These are phyloP conservation scores for Phoeniculus purpureus DNA, from an alignment of 2,797 vertebrate genomes.

Conservation along the genomic window DNA sequence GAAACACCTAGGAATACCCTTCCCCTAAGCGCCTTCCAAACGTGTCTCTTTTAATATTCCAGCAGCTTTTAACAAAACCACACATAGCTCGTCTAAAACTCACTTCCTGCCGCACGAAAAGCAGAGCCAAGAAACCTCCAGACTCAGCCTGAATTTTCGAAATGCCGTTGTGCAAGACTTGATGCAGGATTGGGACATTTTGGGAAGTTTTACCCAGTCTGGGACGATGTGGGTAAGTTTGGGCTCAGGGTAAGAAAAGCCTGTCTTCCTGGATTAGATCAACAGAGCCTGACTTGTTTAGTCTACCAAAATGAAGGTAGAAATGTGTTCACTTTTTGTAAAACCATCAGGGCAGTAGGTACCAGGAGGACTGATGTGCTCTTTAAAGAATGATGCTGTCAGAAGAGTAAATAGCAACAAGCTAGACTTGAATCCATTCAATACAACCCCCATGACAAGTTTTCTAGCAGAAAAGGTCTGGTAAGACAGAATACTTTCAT, in stretches of 20 bases:
- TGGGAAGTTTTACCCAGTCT: background rate
- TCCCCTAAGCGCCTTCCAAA: background rate
- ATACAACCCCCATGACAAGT: background rate
- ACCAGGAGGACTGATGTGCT: background rate
- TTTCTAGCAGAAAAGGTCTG: constrained; percentile 27
- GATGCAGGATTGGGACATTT: background rate
- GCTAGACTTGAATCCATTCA: background rate
- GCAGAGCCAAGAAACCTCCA: background rate
- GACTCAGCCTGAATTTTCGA: constrained; percentile 6
- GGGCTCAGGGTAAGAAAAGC: background rate
- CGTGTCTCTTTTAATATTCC: background rate
- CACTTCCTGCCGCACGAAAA: background rate
- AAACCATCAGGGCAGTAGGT: background rate
- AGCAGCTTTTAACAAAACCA: constrained; percentile 3
- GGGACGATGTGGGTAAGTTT: background rate
- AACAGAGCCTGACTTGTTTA: background rate
- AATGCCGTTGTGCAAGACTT: constrained; percentile 10
- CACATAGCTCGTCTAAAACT: background rate
- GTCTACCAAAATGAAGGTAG: background rate
- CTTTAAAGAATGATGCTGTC: background rate
- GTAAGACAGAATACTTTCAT: background rate
- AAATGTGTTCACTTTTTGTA: background rate
- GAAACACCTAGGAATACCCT: background rate
- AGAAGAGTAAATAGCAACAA: background rate
- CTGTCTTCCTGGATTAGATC: background rate